Percentiles rank a stretch among this genome's conserved stretches.
These are phyloP conservation scores for Tangara arthus DNA, from an alignment of 2,797 vertebrate species.

Conservation along the genomic window DNA sequence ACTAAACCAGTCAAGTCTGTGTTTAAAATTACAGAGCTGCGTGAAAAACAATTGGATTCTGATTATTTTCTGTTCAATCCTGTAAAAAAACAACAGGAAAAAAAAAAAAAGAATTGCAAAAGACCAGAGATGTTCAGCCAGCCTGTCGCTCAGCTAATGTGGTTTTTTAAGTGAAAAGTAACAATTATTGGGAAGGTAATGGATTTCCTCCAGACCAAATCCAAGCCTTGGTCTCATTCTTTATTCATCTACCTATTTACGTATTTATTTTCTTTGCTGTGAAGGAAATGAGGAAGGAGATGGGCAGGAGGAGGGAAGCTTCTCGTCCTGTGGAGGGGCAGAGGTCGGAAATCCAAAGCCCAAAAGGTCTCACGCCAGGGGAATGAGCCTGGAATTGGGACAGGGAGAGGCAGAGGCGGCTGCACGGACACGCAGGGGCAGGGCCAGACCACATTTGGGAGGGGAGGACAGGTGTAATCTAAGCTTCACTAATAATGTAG, in stretches of 20 bases:
- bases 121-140: constrained; percentile 24
- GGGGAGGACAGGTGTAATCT: constrained; percentile 95
- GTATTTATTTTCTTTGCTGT: neutral
- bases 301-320: constrained; percentile 26
- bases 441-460: constrained; percentile 40
- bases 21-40: neutral
- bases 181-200: constrained; percentile 30
- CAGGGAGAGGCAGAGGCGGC: constrained; percentile 1
- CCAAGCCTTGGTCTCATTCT: constrained; percentile 34
- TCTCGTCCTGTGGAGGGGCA: constrained; percentile 35
- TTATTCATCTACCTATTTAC: constrained; percentile 9
- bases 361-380: neutral
- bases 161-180: constrained; percentile 14
- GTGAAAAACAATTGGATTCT: neutral
- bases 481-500: constrained; percentile 87
- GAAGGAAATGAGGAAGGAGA: constrained; percentile 55
- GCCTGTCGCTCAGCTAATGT: neutral
- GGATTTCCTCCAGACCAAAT: constrained; percentile 39
- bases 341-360: constrained; percentile 30
- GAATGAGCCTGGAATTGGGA: neutral
- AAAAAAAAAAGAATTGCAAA: neutral
- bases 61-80: neutral
- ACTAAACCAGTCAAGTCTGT: neutral
- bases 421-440: neutral
- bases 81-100: neutral